Base-by-base conservation (phyloP, 1,140 invertebrate species). In the Micrasema longulum region DNA sequence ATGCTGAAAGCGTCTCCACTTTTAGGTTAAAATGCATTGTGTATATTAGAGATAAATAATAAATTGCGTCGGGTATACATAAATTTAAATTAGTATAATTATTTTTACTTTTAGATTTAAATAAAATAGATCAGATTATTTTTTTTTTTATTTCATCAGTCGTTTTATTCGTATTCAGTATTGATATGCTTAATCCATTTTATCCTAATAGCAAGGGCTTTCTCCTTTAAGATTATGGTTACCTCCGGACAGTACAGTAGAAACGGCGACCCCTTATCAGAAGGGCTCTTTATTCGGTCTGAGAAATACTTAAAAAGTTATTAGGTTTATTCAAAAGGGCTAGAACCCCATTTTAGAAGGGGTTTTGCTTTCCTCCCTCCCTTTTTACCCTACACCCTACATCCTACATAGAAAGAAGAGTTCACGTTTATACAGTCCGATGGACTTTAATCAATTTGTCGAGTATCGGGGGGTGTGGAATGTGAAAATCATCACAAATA, bases 241-340 rank as follows among this genome's bases (percentile, higher is more conserved):
- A 31, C 7, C 26, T 31, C n/a, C 26, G 43, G 38, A 64, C 41
- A 48, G 64, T 38, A 26, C n/a, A 7, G 14, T 36, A 45, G 38
- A 70, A 70, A 47, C 38, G 16, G 53, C 41, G 57, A 63, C 55
- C 57, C 68, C 68, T 60, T 60, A 45, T 60, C 60, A 14, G 31
- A 50, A 63, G 47, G 22, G 47, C 50, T 31, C 52, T 68, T 68
- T 68, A 68, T 68, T 68, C 55, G 57, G 7, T 52, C 55, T 70
- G 57, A 57, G 53, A 70, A 70, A 70, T 70, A 70, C 68, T 70
- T 70, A 70, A 70, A 70, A 70, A 70, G 68, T 70, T 70, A 63
- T 70, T 70, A 70, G 55, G 68, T 63, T 70, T 62, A 70, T 70
- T 70, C 48, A 70, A 63, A 69, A 63, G 57, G 57, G 57, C 57